phyloP scores from a whole-genome alignment of 2,113 vertebrate species.

The Pelecanus crispus region DNA sequence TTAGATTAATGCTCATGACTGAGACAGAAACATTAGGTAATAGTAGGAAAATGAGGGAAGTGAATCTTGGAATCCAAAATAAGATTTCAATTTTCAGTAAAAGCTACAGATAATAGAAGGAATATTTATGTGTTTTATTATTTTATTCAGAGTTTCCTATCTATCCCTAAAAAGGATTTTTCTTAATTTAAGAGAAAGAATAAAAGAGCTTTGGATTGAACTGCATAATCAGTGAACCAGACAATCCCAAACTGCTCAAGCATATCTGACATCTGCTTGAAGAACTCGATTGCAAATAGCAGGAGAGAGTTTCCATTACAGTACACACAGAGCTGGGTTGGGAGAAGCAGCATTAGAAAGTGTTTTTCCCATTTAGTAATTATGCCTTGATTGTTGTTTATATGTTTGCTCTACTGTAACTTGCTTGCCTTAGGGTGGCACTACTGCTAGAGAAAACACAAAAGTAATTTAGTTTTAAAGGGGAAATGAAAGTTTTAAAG shows the following conservation, averaged over 20 bases:
- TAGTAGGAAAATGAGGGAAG: not conserved
- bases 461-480: conserved; percentile 77
- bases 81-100: conserved; percentile 2
- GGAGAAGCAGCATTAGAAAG: conserved; percentile 39
- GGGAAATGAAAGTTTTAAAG: conserved; percentile 79
- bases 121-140: not conserved
- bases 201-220: conserved; percentile 41
- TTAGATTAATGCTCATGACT: conserved; percentile 20
- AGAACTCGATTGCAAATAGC: conserved; percentile 4
- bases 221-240: conserved; percentile 48
- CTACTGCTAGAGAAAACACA: conserved; percentile 66
- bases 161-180: not conserved
- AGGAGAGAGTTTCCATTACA: conserved; percentile 24
- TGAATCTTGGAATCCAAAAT: not conserved
- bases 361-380: conserved; percentile 68
- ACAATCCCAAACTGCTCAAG: conserved; percentile 33
- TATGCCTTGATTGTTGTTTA: conserved; percentile 75
- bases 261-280: conserved; percentile 5
- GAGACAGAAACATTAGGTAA: conserved; percentile 6
- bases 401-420: conserved; percentile 71
- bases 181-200: conserved; percentile 39
- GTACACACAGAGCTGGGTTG: not conserved
- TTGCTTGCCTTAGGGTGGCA: conserved; percentile 68
- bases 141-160: not conserved
- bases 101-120: not conserved